Evolutionary conservation across 2,888 invertebrate species (phyloP), one percentile per base, ranked within the genome.

Genomic region (Tolmerus cingulatus): DNA sequence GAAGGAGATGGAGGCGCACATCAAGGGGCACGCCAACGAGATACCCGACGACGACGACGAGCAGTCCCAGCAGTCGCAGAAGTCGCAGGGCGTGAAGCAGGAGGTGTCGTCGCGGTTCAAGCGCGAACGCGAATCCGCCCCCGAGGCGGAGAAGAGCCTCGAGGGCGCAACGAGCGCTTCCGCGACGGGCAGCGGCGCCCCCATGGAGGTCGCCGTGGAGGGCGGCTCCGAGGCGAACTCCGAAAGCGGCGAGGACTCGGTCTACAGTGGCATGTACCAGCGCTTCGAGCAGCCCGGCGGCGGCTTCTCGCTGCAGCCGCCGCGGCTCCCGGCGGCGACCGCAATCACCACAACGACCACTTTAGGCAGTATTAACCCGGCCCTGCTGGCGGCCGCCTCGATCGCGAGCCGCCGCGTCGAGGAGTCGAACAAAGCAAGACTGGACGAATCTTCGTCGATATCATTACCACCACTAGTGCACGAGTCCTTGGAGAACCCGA

Each of bases 1-100:
- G 92, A 97, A 97, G 91, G 96, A 96, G 89, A 97, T 98, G 96
- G 97, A 97, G 91, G 95, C 96, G 19, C 97, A 98, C 92, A 97
- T 97, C 87, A 96, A 96, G 91, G 95, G 95, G 1, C 96, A 96
- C 91, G 95, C 96, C 57, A 95, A 95, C 88, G 92, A 92, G 90
- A 93, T 94, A 40, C 93, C 94, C n/a, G 94, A 95, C 78, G 92
- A 94, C 88, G 93, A 93, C n/a, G 91, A 90, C 0, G 82, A 90
- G 12, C 89, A 7, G 57, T 74, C 84, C 74, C 82, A 87, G 23
- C 91, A 16, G 90, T 90, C 51, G 91, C 90, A 57, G 89, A 89
- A 86, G 90, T 90, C 34, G 90, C 91, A 84, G 89, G 43, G 74
- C 30, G 46, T 78, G 8, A 84, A 78, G 74, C 85, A 85, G 85